Conservation (phyloP, 1,140 invertebrate species). For the Philopotamus ludificatus region DNA sequence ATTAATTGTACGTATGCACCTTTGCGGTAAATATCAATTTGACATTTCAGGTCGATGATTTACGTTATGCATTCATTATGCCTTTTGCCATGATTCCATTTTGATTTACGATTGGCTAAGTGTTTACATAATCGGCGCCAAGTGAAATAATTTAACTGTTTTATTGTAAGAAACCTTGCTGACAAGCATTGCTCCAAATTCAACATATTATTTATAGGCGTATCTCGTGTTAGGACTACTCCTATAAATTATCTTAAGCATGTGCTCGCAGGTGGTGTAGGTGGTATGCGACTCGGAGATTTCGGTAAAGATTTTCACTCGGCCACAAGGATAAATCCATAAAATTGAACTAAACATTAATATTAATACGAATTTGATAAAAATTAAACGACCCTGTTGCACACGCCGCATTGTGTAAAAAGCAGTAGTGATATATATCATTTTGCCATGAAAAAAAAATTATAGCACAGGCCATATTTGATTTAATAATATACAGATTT, state of each 20-base stretch:
- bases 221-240: no score
- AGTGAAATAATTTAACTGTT: constrained; percentile 10
- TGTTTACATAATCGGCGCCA: constrained; percentile 12
- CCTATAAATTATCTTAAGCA: no score
- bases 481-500: background rate
- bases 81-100: background rate
- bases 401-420: no score
- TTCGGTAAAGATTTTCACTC: no score
- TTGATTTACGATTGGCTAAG: constrained; percentile 16
- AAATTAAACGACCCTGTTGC: background rate
- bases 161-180: background rate
- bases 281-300: no score
- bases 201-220: background rate
- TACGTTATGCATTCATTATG: constrained; percentile 2
- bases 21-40: background rate
- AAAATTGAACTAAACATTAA: background rate
- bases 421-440: background rate
- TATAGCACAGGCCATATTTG: background rate
- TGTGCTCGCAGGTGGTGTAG: no score
- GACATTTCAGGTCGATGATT: constrained; percentile 5
- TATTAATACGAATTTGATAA: background rate
- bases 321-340: no score
- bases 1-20: no score
- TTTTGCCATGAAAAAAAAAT: background rate
- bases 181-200: constrained; percentile 6